phyloP scores from a whole-genome alignment of 2,888 invertebrate species.

The Chirona hameri region DNA sequence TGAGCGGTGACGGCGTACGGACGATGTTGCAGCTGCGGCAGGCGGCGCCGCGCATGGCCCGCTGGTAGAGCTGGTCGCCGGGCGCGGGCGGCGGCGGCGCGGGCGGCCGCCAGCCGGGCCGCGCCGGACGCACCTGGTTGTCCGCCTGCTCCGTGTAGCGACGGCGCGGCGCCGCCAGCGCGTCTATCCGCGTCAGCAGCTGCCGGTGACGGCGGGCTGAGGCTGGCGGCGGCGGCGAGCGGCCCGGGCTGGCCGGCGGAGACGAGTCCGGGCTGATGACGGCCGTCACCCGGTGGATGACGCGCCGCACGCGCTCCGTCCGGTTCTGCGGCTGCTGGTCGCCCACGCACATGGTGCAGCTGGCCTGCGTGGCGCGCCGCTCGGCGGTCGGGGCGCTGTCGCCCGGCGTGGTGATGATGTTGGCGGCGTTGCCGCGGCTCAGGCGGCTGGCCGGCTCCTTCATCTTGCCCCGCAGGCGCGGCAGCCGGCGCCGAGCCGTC shows the following conservation, averaged over 20 bases:
- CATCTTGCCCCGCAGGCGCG: background rate
- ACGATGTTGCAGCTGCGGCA: conserved; percentile 10
- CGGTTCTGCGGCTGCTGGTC: background rate
- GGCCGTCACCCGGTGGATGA: conserved; percentile 23
- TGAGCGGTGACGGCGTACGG: background rate
- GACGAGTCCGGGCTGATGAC: conserved; percentile 24
- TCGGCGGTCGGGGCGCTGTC: background rate
- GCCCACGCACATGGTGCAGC: background rate
- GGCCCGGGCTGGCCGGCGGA: background rate
- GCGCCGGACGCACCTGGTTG: conserved; percentile 13
- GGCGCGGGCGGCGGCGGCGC: background rate
- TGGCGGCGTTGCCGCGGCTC: conserved; percentile 6
- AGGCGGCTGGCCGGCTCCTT: background rate
- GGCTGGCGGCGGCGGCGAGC: background rate
- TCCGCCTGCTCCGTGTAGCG: conserved; percentile 8
- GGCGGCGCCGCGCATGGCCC: conserved; percentile 8
- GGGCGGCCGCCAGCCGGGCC: background rate
- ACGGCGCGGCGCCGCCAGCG: conserved; percentile 3
- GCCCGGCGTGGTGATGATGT: conserved; percentile 24
- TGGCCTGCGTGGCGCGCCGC: background rate
- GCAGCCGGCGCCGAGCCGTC: background rate
- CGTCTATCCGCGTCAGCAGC: conserved; percentile 4
- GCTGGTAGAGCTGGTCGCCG: background rate
- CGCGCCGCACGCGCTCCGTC: conserved; percentile 22
- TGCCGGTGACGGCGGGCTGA: conserved; percentile 2